Conservation (phyloP, 2,888 invertebrate species). For the Tethea ocularis region DNA sequence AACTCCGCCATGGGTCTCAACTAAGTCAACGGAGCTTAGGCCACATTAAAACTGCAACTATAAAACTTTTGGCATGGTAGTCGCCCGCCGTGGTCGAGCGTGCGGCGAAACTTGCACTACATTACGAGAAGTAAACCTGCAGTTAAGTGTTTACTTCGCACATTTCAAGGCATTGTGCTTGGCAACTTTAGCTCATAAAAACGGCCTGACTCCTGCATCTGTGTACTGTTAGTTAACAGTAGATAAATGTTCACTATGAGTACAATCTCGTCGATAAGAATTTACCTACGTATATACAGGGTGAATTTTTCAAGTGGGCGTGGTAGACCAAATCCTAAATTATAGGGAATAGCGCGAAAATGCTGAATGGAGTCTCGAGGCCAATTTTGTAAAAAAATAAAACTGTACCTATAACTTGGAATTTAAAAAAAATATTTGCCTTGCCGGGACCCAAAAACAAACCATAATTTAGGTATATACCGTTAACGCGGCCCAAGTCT, state of each 20-base stretch:
- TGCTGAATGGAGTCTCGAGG: no score
- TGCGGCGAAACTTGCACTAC: constrained; percentile 70
- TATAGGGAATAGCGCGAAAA: no score
- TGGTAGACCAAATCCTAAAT: no score
- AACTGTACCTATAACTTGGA: no score
- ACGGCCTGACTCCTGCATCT: constrained; percentile 56
- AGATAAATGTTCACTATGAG: neutral
- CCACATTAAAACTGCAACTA: constrained; percentile 69
- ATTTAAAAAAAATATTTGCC: no score
- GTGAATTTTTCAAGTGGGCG: no score
- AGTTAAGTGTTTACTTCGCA: constrained; percentile 80
- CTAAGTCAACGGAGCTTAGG: constrained; percentile 49
- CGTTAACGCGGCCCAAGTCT: no score
- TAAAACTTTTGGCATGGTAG: constrained; percentile 62
- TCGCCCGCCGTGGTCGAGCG: constrained; percentile 61
- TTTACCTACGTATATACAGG: constrained; percentile 19
- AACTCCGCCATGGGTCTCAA: constrained; percentile 15
- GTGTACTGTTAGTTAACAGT: constrained; percentile 15
- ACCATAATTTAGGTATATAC: no score
- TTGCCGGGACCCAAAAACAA: no score
- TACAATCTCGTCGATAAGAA: constrained; percentile 21
- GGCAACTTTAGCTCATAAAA: constrained; percentile 66
- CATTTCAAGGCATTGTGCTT: constrained; percentile 68
- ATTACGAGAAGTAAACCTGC: constrained; percentile 77
- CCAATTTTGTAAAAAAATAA: no score